Evolutionary conservation across 1,140 invertebrate genomes (phyloP).

Genomic region (Bombus pascuorum): DNA sequence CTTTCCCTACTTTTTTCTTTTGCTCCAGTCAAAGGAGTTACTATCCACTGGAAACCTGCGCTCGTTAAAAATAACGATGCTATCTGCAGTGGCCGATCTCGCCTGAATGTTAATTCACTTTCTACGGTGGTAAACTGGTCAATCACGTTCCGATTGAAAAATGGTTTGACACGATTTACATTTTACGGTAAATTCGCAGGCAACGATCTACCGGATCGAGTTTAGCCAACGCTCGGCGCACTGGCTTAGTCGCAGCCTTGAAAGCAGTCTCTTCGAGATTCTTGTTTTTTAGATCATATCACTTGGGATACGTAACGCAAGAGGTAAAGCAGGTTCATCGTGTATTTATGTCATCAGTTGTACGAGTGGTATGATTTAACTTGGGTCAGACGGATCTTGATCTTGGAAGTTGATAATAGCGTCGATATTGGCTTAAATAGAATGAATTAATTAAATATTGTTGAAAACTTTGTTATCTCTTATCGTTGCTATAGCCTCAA

Average conservation of each 20-base stretch:
- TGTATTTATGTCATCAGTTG: constrained; percentile 22
- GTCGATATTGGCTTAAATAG: background rate
- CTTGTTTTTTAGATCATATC: background rate
- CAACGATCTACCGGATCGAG: background rate
- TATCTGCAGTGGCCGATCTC: background rate
- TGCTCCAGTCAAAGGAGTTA: background rate
- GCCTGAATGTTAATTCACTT: constrained; percentile 31
- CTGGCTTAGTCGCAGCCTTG: background rate
- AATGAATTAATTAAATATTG: no score
- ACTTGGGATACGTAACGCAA: constrained; percentile 5
- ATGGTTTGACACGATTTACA: background rate
- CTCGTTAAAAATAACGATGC: constrained; percentile 31
- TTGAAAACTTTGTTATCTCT: no score
- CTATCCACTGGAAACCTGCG: background rate
- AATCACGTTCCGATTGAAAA: constrained; percentile 26
- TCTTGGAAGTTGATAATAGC: background rate
- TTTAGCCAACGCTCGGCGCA: background rate
- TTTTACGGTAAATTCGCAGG: background rate
- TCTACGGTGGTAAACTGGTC: constrained; percentile 21
- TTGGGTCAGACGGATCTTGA: no score
- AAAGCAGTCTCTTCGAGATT: background rate
- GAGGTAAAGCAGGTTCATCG: constrained; percentile 2
- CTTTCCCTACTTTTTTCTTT: background rate
- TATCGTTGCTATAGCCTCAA: no score
- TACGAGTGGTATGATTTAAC: no score